phyloP scores from a whole-genome alignment of 1,140 invertebrate genomes.

The Cecropterus lyciades region DNA sequence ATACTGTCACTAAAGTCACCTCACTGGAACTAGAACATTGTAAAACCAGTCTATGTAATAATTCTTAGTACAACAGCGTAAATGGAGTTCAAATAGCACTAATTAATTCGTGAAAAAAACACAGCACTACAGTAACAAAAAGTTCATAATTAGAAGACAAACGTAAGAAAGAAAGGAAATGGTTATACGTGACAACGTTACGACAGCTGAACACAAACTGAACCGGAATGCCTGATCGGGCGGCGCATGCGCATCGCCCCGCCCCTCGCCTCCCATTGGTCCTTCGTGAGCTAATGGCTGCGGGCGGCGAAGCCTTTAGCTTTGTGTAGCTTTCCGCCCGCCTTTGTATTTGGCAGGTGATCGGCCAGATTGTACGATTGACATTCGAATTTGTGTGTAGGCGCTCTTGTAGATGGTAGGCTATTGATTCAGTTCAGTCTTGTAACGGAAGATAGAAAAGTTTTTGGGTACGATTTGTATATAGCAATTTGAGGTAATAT shows the following conservation, averaged over 20 bases:
- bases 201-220: conserved; percentile 75
- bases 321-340: conserved; percentile 63
- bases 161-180: conserved; percentile 41
- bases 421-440: conserved; percentile 42
- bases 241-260: conserved; percentile 73
- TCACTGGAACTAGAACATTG: conserved; percentile 64
- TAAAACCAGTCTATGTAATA: conserved; percentile 19
- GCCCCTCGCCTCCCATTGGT: conserved; percentile 66
- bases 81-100: conserved; percentile 39
- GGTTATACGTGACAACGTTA: conserved; percentile 55
- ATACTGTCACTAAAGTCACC: conserved; percentile 52
- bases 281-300: conserved; percentile 60
- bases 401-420: conserved; percentile 51
- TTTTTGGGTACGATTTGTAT: no score
- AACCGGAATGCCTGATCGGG: conserved; percentile 52
- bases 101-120: conserved; percentile 44
- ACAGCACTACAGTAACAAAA: conserved; percentile 48
- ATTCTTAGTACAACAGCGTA: conserved; percentile 34
- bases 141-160: conserved; percentile 62
- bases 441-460: no score
- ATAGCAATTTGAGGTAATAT: no score
- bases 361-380: conserved; percentile 49
- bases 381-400: conserved; percentile 60
- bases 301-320: conserved; percentile 57
- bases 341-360: conserved; percentile 65